Percentiles rank a stretch among this genome's conserved stretches.
phyloP scores from a whole-genome alignment of 92 coral and sea anemone genomes.

The Paramuricea clavata region DNA sequence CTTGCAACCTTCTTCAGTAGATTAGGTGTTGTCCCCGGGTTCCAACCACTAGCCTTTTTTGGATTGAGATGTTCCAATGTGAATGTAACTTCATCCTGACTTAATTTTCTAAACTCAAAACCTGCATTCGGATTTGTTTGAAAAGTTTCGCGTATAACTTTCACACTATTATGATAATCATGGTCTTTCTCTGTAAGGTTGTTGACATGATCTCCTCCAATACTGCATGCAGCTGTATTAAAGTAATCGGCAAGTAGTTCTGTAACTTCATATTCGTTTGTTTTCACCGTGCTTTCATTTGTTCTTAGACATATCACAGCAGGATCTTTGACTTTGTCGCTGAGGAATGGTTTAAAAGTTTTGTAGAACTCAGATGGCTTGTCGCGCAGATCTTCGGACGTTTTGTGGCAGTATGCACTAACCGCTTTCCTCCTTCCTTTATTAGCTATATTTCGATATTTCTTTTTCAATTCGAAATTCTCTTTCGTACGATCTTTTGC shows the following conservation, averaged over 20 bases:
- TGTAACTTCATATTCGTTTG: constrained; percentile 58
- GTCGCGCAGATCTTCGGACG: constrained; percentile 17
- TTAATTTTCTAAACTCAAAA: not conserved
- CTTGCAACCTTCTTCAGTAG: constrained; percentile 58
- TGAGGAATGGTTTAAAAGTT: constrained; percentile 50
- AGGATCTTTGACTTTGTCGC: constrained; percentile 40
- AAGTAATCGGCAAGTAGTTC: constrained; percentile 44
- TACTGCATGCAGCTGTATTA: constrained; percentile 37
- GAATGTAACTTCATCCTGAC: constrained; percentile 27
- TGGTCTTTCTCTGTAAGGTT: constrained; percentile 60
- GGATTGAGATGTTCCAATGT: constrained; percentile 53
- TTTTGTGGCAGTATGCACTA: constrained; percentile 33
- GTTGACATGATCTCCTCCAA: constrained; percentile 56
- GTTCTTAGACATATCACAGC: constrained; percentile 43
- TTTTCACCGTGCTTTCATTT: constrained; percentile 35
- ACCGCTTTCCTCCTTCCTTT: constrained; percentile 46
- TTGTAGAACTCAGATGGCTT: constrained; percentile 26
- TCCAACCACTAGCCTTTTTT: constrained; percentile 64
- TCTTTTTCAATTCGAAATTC: constrained; percentile 47
- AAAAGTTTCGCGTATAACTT: constrained; percentile 2
- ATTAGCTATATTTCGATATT: constrained; percentile 32
- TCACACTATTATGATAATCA: constrained; percentile 34
- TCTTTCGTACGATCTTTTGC: constrained; percentile 41
- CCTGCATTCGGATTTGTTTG: not conserved
- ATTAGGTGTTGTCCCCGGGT: constrained; percentile 50